phyloP scores from a whole-genome alignment of 2,113 vertebrate genomes.

The Rhinolophus ferrumequinum region DNA sequence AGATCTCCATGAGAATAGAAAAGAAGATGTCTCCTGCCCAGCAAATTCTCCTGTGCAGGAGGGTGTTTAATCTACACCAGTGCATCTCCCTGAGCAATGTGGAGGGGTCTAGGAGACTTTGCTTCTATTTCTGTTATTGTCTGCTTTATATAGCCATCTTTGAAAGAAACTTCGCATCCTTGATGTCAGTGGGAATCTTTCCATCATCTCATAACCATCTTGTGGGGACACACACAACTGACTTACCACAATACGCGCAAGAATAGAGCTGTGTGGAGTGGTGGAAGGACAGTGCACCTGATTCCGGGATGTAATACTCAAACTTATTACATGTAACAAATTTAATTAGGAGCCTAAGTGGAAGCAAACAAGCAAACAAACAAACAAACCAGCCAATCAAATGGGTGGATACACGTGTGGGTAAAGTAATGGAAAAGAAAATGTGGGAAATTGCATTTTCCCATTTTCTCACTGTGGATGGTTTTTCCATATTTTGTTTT shows the following conservation, averaged over 20 bases:
- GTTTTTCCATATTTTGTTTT: constrained; percentile 4
- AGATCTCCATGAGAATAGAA: not conserved
- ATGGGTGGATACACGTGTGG: not conserved
- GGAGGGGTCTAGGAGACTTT: not conserved
- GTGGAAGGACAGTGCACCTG: not conserved
- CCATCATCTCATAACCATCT: not conserved
- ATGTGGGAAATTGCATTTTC: not conserved
- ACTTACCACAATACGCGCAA: not conserved
- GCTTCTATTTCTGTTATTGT: not conserved
- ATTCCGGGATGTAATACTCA: not conserved
- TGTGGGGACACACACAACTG: not conserved
- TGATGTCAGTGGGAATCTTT: not conserved
- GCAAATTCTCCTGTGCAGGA: not conserved
- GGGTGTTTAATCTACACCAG: not conserved
- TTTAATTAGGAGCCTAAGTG: not conserved
- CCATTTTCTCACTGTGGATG: not conserved
- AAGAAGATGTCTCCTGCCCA: not conserved
- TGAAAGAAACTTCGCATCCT: not conserved
- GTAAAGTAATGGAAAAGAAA: not conserved
- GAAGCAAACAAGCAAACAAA: not conserved
- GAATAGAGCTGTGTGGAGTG: not conserved
- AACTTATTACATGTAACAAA: not conserved
- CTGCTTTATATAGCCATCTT: not conserved
- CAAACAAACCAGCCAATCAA: not conserved
- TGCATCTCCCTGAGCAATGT: not conserved